Evolutionary conservation across 2,113 vertebrate species (phyloP).

Genomic region (Dermatemys mawii): DNA sequence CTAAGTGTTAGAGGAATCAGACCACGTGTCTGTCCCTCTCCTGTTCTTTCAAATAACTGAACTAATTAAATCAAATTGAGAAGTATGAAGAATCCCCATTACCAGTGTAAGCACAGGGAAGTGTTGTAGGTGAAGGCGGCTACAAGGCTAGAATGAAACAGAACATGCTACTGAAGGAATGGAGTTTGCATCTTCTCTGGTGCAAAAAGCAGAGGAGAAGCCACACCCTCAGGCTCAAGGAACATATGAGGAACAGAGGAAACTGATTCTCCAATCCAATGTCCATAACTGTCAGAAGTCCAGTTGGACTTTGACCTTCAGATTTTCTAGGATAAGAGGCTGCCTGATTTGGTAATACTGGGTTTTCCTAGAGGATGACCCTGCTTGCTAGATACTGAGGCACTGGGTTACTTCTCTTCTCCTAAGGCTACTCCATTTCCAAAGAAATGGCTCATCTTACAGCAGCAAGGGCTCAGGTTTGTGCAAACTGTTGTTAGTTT

Average conservation of each 20-base stretch:
- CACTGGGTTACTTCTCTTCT: neutral
- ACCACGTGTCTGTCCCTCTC: neutral
- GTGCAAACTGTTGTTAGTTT: slow-evolving; percentile 22
- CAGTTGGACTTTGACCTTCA: neutral
- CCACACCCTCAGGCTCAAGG: neutral
- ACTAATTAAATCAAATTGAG: slow-evolving; percentile 23
- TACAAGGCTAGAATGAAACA: neutral
- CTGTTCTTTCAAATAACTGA: slow-evolving; percentile 34
- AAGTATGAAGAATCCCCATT: neutral
- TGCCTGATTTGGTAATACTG: neutral
- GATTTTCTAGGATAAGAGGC: neutral
- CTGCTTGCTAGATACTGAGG: neutral
- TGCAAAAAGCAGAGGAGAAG: neutral
- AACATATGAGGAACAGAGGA: neutral
- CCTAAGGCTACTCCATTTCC: neutral
- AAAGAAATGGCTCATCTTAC: neutral
- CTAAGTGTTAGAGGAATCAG: neutral
- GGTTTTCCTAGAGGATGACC: neutral
- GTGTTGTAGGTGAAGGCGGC: neutral
- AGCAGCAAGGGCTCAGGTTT: slow-evolving; percentile 23
- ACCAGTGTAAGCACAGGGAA: neutral
- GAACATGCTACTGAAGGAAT: neutral
- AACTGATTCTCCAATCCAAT: neutral
- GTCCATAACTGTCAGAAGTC: neutral
- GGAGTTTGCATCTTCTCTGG: neutral